These are phyloP conservation scores for Tupaia tana DNA, from an alignment of 2,113 vertebrate genomes.

Conservation along the genomic window DNA sequence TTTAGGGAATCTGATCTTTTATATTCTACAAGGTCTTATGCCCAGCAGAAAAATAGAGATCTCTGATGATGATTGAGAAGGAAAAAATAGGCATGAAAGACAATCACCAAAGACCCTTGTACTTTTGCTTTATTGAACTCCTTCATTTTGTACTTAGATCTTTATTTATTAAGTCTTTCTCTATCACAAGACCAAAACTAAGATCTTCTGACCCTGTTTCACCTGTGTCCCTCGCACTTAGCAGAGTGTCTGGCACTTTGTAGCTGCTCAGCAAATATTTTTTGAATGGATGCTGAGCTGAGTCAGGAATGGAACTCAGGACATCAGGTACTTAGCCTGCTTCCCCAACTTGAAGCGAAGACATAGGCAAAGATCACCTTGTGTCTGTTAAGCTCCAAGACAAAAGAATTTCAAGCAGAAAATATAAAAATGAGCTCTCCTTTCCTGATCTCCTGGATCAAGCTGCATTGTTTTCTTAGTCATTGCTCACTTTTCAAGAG, in stretches of 20 bases:
- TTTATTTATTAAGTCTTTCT: neutral
- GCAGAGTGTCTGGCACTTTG: neutral
- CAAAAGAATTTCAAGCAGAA: neutral
- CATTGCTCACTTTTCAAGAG: neutral
- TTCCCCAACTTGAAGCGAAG: neutral
- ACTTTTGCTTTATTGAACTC: neutral
- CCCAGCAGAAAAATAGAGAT: neutral
- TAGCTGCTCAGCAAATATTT: neutral
- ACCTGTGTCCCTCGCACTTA: neutral
- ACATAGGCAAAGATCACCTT: neutral
- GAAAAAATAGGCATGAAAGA: neutral
- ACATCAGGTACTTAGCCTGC: neutral
- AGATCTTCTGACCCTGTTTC: neutral
- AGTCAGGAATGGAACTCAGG: neutral
- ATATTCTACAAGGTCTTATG: neutral
- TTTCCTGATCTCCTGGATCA: neutral
- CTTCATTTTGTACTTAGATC: neutral
- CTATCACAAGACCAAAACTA: neutral
- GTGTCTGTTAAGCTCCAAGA: neutral
- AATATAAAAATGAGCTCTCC: neutral
- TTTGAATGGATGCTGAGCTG: neutral
- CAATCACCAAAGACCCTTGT: neutral
- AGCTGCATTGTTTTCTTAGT: neutral
- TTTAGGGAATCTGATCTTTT: neutral
- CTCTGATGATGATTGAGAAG: neutral